These are phyloP conservation scores for Dreissena polymorpha DNA, from an alignment of 1,140 invertebrate species.

Conservation along the genomic window DNA sequence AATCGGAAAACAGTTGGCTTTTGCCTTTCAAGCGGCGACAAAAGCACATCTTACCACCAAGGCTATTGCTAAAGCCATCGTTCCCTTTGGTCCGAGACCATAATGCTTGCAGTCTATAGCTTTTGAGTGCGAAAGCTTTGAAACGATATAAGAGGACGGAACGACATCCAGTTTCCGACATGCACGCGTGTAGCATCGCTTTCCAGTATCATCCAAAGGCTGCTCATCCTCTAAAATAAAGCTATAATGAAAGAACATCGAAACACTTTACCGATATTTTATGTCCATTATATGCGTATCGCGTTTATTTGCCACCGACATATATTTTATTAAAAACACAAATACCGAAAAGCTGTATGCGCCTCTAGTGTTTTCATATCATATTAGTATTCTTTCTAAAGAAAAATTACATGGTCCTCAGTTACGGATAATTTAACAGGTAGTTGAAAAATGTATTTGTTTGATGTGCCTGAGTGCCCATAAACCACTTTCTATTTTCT, in stretches of 20 bases:
- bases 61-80: constrained; percentile 72
- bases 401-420: no score
- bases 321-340: no score
- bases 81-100: constrained; percentile 68
- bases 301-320: background rate
- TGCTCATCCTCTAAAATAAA: constrained; percentile 49
- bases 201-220: constrained; percentile 71
- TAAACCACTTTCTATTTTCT: no score
- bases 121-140: constrained; percentile 61
- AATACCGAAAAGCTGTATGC: no score
- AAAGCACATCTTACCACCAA: constrained; percentile 65
- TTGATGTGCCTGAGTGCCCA: no score
- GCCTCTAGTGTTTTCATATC: no score
- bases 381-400: no score
- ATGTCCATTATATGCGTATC: background rate
- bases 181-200: constrained; percentile 70
- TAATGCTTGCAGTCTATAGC: constrained; percentile 70
- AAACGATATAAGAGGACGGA: constrained; percentile 62
- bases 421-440: no score
- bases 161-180: constrained; percentile 71
- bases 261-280: background rate
- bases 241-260: background rate
- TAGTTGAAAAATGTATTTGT: no score
- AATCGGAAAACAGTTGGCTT: no score
- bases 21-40: no score